Evolutionary conservation across 2,113 vertebrate species (phyloP).

Genomic region (Phoenicopterus ruber): DNA sequence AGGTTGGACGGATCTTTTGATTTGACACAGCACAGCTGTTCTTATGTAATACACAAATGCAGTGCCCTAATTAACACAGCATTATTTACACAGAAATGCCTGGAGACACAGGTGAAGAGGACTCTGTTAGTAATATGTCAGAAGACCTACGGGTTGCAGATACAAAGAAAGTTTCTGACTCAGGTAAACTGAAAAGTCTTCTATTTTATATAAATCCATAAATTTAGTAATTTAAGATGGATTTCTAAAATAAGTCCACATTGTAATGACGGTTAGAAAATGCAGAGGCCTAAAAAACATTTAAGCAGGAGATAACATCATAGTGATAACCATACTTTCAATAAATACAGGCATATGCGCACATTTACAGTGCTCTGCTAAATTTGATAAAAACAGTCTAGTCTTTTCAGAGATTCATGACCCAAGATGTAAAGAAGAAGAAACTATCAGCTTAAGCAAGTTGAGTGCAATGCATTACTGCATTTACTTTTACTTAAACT

Average conservation of each 20-base stretch:
- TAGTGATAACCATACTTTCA: not conserved
- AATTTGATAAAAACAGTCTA: not conserved
- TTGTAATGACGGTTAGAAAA: not conserved
- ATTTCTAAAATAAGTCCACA: not conserved
- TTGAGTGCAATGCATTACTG: not conserved
- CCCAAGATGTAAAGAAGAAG: not conserved
- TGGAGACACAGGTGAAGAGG: constrained; percentile 57
- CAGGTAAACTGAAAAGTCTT: constrained; percentile 54
- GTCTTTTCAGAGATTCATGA: not conserved
- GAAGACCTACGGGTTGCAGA: constrained; percentile 53
- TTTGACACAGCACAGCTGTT: not conserved
- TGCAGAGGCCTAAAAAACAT: not conserved
- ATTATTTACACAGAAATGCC: constrained; percentile 58
- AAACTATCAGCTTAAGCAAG: not conserved
- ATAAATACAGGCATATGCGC: not conserved
- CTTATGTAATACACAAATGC: not conserved
- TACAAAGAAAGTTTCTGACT: constrained; percentile 46
- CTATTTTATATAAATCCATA: not conserved
- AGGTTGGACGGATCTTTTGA: not conserved
- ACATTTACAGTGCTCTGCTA: not conserved
- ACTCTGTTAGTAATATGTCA: constrained; percentile 43
- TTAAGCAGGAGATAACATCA: not conserved
- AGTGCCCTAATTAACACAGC: not conserved
- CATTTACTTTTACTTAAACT: not conserved
- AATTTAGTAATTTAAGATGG: not conserved